phyloP scores from a whole-genome alignment of 1,140 invertebrate species.

The Callitettix versicolor region DNA sequence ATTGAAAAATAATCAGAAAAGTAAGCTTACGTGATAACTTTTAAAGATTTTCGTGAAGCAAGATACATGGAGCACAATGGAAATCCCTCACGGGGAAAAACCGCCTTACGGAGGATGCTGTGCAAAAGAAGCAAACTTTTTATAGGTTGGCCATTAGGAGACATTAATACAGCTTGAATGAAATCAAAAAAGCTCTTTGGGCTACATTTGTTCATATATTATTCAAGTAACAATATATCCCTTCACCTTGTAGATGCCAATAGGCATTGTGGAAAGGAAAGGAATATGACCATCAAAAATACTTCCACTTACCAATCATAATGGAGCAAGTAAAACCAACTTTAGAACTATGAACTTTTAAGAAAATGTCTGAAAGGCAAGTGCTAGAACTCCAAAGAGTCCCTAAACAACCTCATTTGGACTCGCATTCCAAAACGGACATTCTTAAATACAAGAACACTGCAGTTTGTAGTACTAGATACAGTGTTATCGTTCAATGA shows the following conservation, averaged over 20 bases:
- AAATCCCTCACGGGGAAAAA: no score
- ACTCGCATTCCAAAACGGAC: conserved; percentile 22
- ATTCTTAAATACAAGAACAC: conserved; percentile 18
- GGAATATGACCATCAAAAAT: conserved; percentile 12
- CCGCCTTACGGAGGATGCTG: no score
- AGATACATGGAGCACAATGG: no score
- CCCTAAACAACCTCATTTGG: conserved; percentile 24
- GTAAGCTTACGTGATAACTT: no score
- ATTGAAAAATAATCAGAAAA: no score
- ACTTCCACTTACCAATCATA: conserved; percentile 7
- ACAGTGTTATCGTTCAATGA: conserved; percentile 8
- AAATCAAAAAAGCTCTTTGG: no score
- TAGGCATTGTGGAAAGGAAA: conserved; percentile 20
- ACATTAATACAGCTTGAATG: no score
- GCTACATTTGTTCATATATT: no score
- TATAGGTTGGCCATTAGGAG: no score
- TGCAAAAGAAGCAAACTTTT: no score
- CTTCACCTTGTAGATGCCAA: conserved; percentile 28
- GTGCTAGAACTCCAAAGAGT: conserved; percentile 24
- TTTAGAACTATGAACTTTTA: conserved; percentile 17
- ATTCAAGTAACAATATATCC: no score
- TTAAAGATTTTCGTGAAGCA: no score
- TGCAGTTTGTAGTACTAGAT: conserved; percentile 20
- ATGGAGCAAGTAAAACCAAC: conserved; percentile 18
- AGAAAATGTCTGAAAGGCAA: conserved; percentile 18